A percentile compares a stretch with the other conserved stretches of the same genome.
Conservation (phyloP, 1,140 invertebrate species). For the Coenobita brevimanus region DNA sequence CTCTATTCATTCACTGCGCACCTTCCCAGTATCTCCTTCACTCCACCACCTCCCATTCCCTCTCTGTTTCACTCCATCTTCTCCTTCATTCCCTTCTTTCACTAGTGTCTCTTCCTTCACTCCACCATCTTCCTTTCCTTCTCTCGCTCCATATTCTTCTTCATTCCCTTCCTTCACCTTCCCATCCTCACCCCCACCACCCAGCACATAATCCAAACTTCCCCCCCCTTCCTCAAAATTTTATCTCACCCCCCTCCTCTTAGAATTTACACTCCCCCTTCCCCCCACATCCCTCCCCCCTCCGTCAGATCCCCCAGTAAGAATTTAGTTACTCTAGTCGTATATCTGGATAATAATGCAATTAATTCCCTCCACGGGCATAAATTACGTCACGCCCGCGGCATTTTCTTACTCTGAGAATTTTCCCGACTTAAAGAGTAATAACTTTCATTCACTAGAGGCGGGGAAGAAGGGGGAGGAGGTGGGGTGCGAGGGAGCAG, state of each 20-base stretch:
- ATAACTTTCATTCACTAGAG: slow-evolving; percentile 10
- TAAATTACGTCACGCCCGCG: slow-evolving; percentile 24
- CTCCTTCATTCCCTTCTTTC: not conserved
- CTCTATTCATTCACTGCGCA: too few relatives aligned
- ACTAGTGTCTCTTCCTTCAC: not conserved
- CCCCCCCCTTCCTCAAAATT: not conserved
- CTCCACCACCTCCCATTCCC: too few relatives aligned
- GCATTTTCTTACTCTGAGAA: slow-evolving; percentile 20
- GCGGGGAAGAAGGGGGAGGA: not conserved
- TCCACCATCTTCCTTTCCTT: not conserved
- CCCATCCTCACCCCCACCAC: not conserved
- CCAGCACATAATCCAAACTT: not conserved
- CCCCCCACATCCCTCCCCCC: not conserved
- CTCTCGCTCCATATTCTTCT: not conserved
- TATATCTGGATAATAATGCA: slow-evolving; percentile 35
- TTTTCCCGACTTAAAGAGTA: slow-evolving; percentile 21
- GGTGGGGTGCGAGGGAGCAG: not conserved
- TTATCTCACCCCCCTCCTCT: not conserved
- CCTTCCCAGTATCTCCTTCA: too few relatives aligned
- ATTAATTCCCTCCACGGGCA: slow-evolving; percentile 17
- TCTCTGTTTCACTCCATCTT: not conserved
- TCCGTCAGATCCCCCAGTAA: too few relatives aligned
- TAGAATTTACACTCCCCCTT: not conserved
- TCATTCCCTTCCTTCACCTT: not conserved
- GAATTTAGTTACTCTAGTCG: too few relatives aligned